Evolutionary conservation across 2,113 vertebrate genomes (phyloP).

Genomic region (Trematomus loennbergii): DNA sequence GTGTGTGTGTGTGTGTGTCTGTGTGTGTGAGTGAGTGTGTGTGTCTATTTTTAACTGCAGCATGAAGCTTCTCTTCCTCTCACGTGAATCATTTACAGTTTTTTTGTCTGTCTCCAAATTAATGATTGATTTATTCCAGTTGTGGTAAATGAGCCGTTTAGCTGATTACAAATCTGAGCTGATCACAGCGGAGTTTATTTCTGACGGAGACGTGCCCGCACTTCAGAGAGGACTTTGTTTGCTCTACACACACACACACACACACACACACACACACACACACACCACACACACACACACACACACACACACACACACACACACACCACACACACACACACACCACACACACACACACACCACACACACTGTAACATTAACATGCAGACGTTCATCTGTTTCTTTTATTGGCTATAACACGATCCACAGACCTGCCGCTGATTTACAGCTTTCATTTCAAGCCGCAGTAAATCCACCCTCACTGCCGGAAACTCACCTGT

Average conservation of each 20-base stretch:
- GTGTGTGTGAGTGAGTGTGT: too few species aligned
- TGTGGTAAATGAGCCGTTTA: slow-evolving; percentile 70
- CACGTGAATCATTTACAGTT: not conserved
- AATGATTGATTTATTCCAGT: slow-evolving; percentile 70
- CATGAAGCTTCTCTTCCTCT: slow-evolving; percentile 27
- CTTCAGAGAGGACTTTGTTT: slow-evolving; percentile 45
- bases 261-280: too few species aligned
- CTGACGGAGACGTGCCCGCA: slow-evolving; percentile 53
- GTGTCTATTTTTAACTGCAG: slow-evolving; percentile 71
- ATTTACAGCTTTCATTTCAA: slow-evolving; percentile 70
- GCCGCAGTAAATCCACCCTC: slow-evolving; percentile 56
- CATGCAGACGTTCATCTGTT: slow-evolving; percentile 28
- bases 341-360: too few species aligned
- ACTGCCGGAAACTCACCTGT: slow-evolving; percentile 56
- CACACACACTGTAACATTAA: too few species aligned
- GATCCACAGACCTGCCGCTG: slow-evolving; percentile 37
- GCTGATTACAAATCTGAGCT: slow-evolving; percentile 67
- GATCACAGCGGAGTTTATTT: slow-evolving; percentile 70
- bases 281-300: too few species aligned
- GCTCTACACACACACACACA: not conserved
- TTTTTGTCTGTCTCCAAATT: slow-evolving; percentile 43
- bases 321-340: too few species aligned
- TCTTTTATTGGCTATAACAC: slow-evolving; percentile 51
- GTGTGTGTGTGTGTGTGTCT: slow-evolving; percentile 1
- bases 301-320: too few species aligned